Conservation (phyloP, 1,140 invertebrate species). For the Ceratina calcarata region DNA sequence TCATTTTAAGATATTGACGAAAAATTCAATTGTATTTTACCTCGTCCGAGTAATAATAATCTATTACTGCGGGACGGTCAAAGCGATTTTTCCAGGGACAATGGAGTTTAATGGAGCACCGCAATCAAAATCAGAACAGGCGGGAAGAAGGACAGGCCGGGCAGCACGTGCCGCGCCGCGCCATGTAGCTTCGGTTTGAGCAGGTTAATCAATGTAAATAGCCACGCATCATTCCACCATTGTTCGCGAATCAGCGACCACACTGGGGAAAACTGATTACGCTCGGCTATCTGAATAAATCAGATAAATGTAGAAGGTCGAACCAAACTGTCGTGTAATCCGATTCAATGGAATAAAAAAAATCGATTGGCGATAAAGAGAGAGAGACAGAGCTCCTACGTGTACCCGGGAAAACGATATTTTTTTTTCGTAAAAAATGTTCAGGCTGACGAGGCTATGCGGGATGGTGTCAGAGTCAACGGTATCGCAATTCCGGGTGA, state of each 20-base stretch:
- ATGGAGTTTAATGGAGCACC: not conserved
- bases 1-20: no score
- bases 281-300: conserved; percentile 28
- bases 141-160: not conserved
- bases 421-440: not conserved
- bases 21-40: no score
- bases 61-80: no score
- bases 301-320: conserved; percentile 12
- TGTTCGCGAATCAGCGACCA: conserved; percentile 25
- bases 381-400: no score
- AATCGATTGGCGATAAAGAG: conserved; percentile 20
- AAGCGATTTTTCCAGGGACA: not conserved
- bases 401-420: not conserved
- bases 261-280: conserved; percentile 33
- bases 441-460: not conserved
- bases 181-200: no score
- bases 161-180: not conserved
- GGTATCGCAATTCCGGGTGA: conserved; percentile 30
- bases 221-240: conserved; percentile 28
- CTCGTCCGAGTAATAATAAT: no score
- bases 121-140: not conserved
- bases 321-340: conserved; percentile 47
- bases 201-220: conserved; percentile 37
- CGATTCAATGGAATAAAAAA: conserved; percentile 52
- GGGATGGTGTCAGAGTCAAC: conserved; percentile 5